These are phyloP conservation scores for Scaptomyza parva DNA, from an alignment of 2,888 invertebrate species.

Conservation along the genomic window DNA sequence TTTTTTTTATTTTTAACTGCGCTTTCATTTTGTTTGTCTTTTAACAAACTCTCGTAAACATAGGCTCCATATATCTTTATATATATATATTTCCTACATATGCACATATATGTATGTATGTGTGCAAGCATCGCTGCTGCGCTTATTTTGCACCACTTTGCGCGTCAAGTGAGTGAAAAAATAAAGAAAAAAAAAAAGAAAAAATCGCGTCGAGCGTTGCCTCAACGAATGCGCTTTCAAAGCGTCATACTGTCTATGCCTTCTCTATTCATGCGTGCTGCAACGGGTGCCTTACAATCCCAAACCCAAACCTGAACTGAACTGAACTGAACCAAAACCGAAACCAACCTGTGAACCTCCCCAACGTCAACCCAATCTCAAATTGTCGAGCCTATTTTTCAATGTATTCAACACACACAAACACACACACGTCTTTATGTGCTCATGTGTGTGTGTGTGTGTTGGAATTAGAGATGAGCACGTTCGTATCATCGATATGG, in stretches of 20 bases:
- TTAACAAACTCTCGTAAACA: slow-evolving; percentile 33
- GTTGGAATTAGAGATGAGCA: slow-evolving; percentile 53
- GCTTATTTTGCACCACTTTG: slow-evolving; percentile 75
- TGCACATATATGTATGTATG: slow-evolving; percentile 33
- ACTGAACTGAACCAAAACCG: no score
- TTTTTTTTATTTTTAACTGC: slow-evolving; percentile 40
- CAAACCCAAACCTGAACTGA: slow-evolving; percentile 2
- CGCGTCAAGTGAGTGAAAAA: slow-evolving; percentile 78
- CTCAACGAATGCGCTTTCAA: slow-evolving; percentile 69
- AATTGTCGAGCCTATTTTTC: slow-evolving; percentile 35
- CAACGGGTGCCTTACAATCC: slow-evolving; percentile 7
- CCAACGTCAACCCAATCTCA: neutral
- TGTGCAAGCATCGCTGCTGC: slow-evolving; percentile 43
- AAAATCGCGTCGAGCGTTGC: slow-evolving; percentile 50
- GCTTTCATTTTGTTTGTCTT: slow-evolving; percentile 73
- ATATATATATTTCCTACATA: neutral
- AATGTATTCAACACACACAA: slow-evolving; percentile 20
- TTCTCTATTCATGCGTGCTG: slow-evolving; percentile 56
- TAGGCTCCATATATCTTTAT: neutral
- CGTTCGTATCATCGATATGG: slow-evolving; percentile 51
- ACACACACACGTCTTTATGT: neutral
- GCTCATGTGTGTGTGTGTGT: slow-evolving; percentile 8
- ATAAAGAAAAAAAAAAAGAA: neutral
- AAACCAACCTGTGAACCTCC: slow-evolving; percentile 1
- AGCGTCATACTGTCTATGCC: slow-evolving; percentile 57